Percentiles rank a stretch among this genome's conserved stretches.
phyloP scores from a whole-genome alignment of 2,888 invertebrate genomes.

The Mimachlamys varia region DNA sequence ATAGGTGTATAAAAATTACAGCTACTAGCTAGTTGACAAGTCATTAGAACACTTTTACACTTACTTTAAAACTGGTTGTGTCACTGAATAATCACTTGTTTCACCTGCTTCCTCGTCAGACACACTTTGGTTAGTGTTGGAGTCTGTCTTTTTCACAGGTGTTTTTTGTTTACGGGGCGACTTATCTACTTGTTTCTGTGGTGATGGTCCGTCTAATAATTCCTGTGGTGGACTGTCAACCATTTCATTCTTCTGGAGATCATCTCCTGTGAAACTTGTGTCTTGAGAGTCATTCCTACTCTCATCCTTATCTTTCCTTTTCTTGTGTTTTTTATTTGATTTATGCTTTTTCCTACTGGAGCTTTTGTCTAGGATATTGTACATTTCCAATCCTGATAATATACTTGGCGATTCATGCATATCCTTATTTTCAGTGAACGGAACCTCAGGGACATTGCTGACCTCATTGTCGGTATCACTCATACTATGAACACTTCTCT shows the following conservation, averaged over 20 bases:
- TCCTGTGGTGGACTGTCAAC: neutral
- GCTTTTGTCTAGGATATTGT: neutral
- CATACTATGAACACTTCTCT: neutral
- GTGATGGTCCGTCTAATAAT: neutral
- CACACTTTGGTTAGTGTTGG: neutral
- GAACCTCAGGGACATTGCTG: neutral
- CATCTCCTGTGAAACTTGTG: neutral
- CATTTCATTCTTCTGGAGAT: neutral
- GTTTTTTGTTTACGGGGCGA: neutral
- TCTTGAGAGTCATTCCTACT: neutral
- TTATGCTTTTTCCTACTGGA: neutral
- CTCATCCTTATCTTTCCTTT: neutral
- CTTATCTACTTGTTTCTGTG: neutral
- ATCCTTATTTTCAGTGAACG: neutral
- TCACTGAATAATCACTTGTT: neutral
- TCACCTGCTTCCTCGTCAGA: neutral
- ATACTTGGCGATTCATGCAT: neutral
- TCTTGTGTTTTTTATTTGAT: conserved; percentile 16
- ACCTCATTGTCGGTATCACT: neutral
- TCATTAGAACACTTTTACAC: neutral
- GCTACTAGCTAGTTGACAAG: no score
- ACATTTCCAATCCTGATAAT: neutral
- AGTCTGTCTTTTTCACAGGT: neutral
- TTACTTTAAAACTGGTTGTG: neutral
- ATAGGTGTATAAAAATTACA: no score